These are phyloP conservation scores for Trichonephila clavata DNA, from an alignment of 1,140 invertebrate genomes.

Conservation along the genomic window DNA sequence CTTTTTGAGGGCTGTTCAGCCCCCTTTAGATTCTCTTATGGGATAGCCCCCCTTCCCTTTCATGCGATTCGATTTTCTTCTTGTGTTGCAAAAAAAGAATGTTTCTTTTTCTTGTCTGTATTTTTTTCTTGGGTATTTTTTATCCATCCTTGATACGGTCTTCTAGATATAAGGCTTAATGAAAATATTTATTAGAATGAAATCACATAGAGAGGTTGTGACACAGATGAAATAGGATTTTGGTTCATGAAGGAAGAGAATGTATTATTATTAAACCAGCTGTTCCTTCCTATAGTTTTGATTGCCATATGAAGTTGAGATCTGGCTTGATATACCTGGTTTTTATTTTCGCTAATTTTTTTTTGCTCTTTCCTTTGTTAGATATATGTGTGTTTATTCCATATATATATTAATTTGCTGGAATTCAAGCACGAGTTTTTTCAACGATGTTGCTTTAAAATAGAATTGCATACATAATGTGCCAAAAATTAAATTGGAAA, in stretches of 20 bases:
- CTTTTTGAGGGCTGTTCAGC: conserved; percentile 19
- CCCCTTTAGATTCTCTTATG: neutral
- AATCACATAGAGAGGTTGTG: neutral
- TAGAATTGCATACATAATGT: too few relatives aligned
- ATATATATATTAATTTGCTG: too few relatives aligned
- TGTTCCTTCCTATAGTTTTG: conserved; percentile 33
- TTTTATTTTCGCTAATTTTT: neutral
- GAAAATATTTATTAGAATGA: conserved; percentile 57
- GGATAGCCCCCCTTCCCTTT: neutral
- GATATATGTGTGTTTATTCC: neutral
- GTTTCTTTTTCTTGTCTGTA: neutral
- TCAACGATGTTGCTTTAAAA: too few relatives aligned
- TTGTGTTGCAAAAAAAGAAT: conserved; percentile 1
- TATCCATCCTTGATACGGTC: neutral
- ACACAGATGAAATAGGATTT: neutral
- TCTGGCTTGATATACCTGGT: neutral
- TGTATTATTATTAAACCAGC: neutral
- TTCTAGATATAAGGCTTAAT: conserved; percentile 26
- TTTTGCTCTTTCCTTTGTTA: neutral
- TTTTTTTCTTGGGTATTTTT: conserved; percentile 1
- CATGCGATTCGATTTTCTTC: conserved; percentile 41
- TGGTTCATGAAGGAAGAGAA: neutral
- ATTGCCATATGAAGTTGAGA: neutral
- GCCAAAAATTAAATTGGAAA: too few relatives aligned
- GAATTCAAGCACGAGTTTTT: too few relatives aligned